phyloP scores from a whole-genome alignment of 2,113 vertebrate genomes.

The Urocolius indicus region DNA sequence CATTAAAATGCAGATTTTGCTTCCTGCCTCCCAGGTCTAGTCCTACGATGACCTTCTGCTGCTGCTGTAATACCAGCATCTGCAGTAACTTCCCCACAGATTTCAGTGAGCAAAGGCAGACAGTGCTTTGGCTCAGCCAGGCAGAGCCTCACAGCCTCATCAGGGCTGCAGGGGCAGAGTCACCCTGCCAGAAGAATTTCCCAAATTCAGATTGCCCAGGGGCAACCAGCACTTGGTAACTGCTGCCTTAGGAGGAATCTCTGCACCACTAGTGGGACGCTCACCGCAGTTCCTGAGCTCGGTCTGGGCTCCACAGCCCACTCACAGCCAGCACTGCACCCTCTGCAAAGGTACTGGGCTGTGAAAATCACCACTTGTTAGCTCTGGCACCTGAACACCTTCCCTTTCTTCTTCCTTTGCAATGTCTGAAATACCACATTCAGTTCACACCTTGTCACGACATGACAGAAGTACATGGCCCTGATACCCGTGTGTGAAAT shows the following conservation, averaged over 20 bases:
- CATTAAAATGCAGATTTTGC: constrained; percentile 8
- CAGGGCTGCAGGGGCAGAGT: neutral
- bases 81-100: neutral
- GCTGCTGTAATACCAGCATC: neutral
- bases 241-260: neutral
- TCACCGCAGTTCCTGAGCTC: neutral
- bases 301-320: neutral
- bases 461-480: neutral
- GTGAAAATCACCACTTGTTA: neutral
- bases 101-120: neutral
- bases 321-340: neutral
- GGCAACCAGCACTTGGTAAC: neutral
- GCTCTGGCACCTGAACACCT: neutral
- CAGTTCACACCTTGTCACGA: neutral
- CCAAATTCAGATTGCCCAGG: rapidly evolving
- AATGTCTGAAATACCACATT: neutral
- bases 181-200: neutral
- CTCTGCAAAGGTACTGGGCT: neutral
- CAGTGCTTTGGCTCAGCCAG: neutral
- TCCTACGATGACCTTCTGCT: neutral
- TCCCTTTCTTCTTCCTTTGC: neutral
- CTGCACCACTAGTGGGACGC: neutral
- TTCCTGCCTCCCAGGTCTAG: constrained; percentile 2
- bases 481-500: rapidly evolving
- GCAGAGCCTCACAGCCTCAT: neutral